phyloP scores from a whole-genome alignment of 2,888 invertebrate genomes.

The Pyrocoelia pectoralis region DNA sequence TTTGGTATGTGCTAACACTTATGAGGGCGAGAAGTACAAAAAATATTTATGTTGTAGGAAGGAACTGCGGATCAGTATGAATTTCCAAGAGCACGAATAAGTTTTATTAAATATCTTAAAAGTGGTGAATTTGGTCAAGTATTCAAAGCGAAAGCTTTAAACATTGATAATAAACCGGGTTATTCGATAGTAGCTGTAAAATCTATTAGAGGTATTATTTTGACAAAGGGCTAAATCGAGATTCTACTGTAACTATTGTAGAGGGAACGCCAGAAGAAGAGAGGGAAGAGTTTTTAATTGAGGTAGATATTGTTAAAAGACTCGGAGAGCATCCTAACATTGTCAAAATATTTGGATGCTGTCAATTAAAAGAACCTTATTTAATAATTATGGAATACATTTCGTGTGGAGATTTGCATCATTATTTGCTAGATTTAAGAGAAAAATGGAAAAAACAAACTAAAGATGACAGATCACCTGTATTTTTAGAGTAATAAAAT shows the following conservation, averaged over 20 bases:
- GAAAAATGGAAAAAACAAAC: conserved; percentile 47
- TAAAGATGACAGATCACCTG: conserved; percentile 18
- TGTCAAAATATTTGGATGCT: conserved; percentile 77
- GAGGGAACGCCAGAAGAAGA: conserved; percentile 65
- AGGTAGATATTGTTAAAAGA: conserved; percentile 80
- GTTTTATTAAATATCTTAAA: conserved; percentile 68
- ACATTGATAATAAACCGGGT: conserved; percentile 61
- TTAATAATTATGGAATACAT: conserved; percentile 82
- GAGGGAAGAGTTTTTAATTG: conserved; percentile 74
- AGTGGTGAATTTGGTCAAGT: conserved; percentile 82
- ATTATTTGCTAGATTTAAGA: conserved; percentile 65
- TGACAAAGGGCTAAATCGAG: background rate
- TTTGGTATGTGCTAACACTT: conserved; percentile 19
- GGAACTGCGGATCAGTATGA: conserved; percentile 48
- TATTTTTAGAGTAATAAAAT: conserved; percentile 23
- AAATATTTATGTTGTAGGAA: conserved; percentile 32
- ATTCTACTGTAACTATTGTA: background rate
- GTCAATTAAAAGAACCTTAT: conserved; percentile 72
- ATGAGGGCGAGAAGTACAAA: too few species aligned
- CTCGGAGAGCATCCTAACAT: conserved; percentile 81
- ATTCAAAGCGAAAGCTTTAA: conserved; percentile 69
- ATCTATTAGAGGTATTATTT: conserved; percentile 69
- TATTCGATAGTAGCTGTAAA: conserved; percentile 75
- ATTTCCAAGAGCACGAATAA: conserved; percentile 57
- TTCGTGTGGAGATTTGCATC: conserved; percentile 77